These are phyloP conservation scores for Antennarius striatus DNA, from an alignment of 2,113 vertebrate genomes.

Conservation along the genomic window DNA sequence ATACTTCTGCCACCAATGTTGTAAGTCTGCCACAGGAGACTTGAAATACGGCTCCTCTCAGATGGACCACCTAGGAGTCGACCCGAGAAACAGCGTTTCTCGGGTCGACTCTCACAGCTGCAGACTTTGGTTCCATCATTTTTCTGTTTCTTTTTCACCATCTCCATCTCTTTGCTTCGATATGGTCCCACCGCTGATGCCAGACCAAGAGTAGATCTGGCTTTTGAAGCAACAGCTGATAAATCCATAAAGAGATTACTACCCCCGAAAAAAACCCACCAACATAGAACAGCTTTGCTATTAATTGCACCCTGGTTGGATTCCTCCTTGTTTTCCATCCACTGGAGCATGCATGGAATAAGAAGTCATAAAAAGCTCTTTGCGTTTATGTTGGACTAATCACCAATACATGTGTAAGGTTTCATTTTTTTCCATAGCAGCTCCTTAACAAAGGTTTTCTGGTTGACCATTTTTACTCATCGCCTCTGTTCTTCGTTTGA, in stretches of 20 bases:
- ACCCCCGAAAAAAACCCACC: conserved; percentile 24
- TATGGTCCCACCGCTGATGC: conserved; percentile 3
- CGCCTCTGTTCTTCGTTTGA: conserved; percentile 21
- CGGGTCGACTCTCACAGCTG: conserved; percentile 51
- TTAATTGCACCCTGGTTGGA: conserved; percentile 61
- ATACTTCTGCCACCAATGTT: conserved; percentile 53
- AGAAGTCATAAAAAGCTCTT: conserved; percentile 66
- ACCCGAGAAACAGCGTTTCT: conserved; percentile 58
- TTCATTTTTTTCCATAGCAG: conserved; percentile 17
- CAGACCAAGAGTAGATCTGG: conserved; percentile 11
- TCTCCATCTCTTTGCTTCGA: background rate
- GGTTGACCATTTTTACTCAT: conserved; percentile 1
- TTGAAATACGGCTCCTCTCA: conserved; percentile 55
- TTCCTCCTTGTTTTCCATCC: conserved; percentile 59
- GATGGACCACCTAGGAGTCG: conserved; percentile 57
- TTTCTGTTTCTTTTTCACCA: conserved; percentile 1
- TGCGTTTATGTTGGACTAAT: conserved; percentile 57
- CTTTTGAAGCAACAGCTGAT: conserved; percentile 39
- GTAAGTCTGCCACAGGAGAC: conserved; percentile 62
- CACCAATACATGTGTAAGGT: conserved; percentile 53
- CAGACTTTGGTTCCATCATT: conserved; percentile 32
- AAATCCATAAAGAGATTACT: conserved; percentile 45
- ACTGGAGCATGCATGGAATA: conserved; percentile 56
- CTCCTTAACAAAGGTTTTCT: conserved; percentile 28
- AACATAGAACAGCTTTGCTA: conserved; percentile 42